These are phyloP conservation scores for Hymenochirus boettgeri DNA, from an alignment of 2,113 vertebrate species.

Conservation along the genomic window DNA sequence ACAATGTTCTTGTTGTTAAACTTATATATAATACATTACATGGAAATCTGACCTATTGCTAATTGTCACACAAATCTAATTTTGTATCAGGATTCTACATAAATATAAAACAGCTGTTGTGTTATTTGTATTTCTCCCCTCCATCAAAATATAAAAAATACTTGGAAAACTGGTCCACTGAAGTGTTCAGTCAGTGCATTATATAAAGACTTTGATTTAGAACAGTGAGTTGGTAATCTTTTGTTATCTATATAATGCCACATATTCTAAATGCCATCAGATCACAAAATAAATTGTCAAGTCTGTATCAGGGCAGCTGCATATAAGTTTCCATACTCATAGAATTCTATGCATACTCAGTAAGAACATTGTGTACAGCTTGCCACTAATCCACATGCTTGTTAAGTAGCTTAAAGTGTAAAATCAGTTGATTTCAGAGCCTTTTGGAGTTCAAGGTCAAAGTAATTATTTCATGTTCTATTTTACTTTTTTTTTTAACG, in stretches of 20 bases:
- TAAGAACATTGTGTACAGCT: slow-evolving; percentile 54
- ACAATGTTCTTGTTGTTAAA: too few species aligned
- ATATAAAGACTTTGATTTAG: slow-evolving; percentile 25
- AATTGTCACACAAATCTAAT: too few species aligned
- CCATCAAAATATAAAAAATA: too few species aligned
- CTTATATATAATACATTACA: too few species aligned
- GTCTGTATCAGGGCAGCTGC: slow-evolving; percentile 37
- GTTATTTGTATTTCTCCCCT: too few species aligned
- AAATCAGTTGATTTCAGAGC: slow-evolving; percentile 68
- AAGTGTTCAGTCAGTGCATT: not conserved
- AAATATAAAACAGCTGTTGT: too few species aligned
- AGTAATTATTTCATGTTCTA: slow-evolving; percentile 63
- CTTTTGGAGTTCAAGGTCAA: slow-evolving; percentile 73
- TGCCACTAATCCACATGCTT: slow-evolving; percentile 59
- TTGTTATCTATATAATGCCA: slow-evolving; percentile 39
- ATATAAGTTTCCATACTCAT: slow-evolving; percentile 59
- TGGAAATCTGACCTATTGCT: too few species aligned
- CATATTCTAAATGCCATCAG: slow-evolving; percentile 29
- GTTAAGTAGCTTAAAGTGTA: slow-evolving; percentile 68
- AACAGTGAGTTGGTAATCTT: slow-evolving; percentile 39
- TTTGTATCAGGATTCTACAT: too few species aligned
- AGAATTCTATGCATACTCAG: slow-evolving; percentile 61
- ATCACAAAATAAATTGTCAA: slow-evolving; percentile 52
- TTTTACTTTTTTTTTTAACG: slow-evolving; percentile 41
- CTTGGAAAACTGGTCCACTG: too few species aligned